A percentile compares a stretch with the other conserved stretches of the same genome.
These are phyloP conservation scores for Bombus consobrinus DNA, from an alignment of 1,140 invertebrate species.

Conservation along the genomic window DNA sequence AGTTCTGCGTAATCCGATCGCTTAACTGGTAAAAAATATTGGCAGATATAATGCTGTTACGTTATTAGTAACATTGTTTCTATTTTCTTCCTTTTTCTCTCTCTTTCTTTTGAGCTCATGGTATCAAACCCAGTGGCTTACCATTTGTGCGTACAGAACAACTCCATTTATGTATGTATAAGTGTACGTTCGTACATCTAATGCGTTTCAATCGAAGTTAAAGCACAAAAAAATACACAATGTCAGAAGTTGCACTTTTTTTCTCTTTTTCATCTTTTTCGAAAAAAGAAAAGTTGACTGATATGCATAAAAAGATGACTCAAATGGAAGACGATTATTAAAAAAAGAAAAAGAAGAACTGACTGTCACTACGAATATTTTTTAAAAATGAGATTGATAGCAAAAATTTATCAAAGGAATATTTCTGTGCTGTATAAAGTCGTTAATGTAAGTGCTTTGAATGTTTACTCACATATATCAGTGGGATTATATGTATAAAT, in stretches of 20 bases:
- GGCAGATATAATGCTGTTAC: conserved; percentile 67
- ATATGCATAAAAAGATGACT: conserved; percentile 28
- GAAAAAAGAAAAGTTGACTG: not conserved
- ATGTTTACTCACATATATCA: conserved; percentile 54
- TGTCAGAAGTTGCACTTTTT: not conserved
- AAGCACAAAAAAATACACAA: conserved; percentile 20
- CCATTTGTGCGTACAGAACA: conserved; percentile 60
- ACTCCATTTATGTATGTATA: conserved; percentile 16
- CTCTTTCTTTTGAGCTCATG: conserved; percentile 52
- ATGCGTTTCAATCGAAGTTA: conserved; percentile 34
- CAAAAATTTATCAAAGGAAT: conserved; percentile 28
- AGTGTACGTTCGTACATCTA: conserved; percentile 13
- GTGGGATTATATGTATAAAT: conserved; percentile 57
- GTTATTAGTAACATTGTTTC: conserved; percentile 56
- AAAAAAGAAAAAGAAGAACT: conserved; percentile 26
- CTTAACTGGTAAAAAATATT: conserved; percentile 67
- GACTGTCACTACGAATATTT: not conserved
- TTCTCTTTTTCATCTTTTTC: not conserved
- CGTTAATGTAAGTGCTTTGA: conserved; percentile 46
- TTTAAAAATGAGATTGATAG: conserved; percentile 15
- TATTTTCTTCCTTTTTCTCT: conserved; percentile 23
- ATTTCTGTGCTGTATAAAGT: conserved; percentile 48
- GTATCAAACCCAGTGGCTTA: conserved; percentile 30
- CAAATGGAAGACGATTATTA: conserved; percentile 57
- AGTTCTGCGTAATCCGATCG: conserved; percentile 53